These are phyloP conservation scores for Acipenser oxyrinchus DNA, from an alignment of 2,797 vertebrate species.

Conservation along the genomic window DNA sequence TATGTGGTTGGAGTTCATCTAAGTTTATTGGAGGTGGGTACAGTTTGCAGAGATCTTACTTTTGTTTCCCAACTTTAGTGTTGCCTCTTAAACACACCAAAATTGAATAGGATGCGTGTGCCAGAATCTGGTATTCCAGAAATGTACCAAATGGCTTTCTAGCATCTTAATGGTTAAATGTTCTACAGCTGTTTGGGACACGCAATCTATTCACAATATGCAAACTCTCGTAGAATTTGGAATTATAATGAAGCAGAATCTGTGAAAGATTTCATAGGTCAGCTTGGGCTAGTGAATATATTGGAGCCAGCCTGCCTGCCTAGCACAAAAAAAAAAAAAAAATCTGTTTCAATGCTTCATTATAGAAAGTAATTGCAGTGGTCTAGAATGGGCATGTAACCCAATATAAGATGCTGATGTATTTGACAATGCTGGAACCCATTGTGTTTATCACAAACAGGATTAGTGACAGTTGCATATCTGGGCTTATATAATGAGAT, in stretches of 20 bases:
- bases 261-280: not conserved
- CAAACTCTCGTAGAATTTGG: not conserved
- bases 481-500: constrained; percentile 70
- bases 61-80: no score
- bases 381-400: constrained; percentile 46
- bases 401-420: constrained; percentile 42
- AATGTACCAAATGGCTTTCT: no score
- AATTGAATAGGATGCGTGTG: no score
- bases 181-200: not conserved
- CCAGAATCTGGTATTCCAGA: no score
- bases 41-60: no score
- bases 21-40: constrained; percentile 89
- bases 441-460: constrained; percentile 61
- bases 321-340: constrained; percentile 37
- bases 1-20: constrained; percentile 94
- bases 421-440: constrained; percentile 60
- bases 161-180: no score
- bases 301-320: constrained; percentile 23
- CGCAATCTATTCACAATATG: not conserved
- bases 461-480: constrained; percentile 65
- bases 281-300: not conserved
- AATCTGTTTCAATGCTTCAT: constrained; percentile 51
- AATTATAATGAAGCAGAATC: not conserved
- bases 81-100: no score
- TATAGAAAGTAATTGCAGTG: constrained; percentile 42